Percentiles rank a stretch among this genome's conserved stretches.
phyloP scores from a whole-genome alignment of 2,113 vertebrate species.

The Taurulus bubalis region DNA sequence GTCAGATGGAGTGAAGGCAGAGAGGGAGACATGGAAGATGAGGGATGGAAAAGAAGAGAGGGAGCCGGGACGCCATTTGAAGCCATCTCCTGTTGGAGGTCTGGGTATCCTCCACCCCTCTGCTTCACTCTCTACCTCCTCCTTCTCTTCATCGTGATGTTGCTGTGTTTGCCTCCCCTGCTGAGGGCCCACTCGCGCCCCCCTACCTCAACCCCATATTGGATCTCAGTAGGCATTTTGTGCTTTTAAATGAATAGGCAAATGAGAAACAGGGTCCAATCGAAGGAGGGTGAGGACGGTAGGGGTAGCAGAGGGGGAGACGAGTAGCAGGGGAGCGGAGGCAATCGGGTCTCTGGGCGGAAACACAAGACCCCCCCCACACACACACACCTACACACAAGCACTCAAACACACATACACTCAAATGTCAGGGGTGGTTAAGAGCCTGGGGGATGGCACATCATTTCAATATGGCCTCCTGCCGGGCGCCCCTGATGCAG shows the following conservation, averaged over 20 bases:
- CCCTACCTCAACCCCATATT: constrained; percentile 86
- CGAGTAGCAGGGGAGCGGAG: constrained; percentile 76
- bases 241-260: constrained; percentile 87
- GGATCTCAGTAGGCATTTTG: constrained; percentile 87
- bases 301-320: constrained; percentile 64
- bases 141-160: constrained; percentile 73
- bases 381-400: constrained; percentile 29
- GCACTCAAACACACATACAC: constrained; percentile 19
- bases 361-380: constrained; percentile 72
- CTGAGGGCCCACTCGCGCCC: constrained; percentile 81
- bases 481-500: constrained; percentile 73
- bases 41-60: constrained; percentile 42
- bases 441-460: constrained; percentile 74
- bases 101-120: constrained; percentile 67
- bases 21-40: constrained; percentile 18
- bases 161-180: constrained; percentile 79
- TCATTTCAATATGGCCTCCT: constrained; percentile 83
- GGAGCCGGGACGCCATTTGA: constrained; percentile 69
- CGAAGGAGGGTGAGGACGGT: constrained; percentile 52
- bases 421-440: constrained; percentile 79
- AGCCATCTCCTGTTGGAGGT: constrained; percentile 70
- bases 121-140: constrained; percentile 57
- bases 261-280: constrained; percentile 82
- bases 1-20: constrained; percentile 18
- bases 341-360: constrained; percentile 79